Evolutionary conservation across 2,888 invertebrate species (phyloP).

Genomic region (Ellobium chinense): DNA sequence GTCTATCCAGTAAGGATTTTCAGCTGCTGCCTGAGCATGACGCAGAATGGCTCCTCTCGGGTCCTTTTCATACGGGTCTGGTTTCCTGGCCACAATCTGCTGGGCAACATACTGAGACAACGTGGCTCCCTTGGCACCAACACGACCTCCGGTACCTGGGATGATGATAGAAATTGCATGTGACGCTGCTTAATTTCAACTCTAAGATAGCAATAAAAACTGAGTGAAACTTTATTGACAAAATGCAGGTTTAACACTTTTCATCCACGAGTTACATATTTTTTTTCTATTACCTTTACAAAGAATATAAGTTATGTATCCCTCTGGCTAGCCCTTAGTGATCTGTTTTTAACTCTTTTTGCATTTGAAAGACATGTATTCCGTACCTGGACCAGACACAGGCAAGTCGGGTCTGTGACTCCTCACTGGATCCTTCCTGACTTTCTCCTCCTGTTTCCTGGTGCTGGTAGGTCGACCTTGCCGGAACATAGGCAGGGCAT

Average conservation of each 20-base stretch:
- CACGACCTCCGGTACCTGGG: conserved; percentile 89
- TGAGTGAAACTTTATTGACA: too few relatives aligned
- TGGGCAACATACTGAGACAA: conserved; percentile 97
- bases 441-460: conserved; percentile 94
- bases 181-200: too few relatives aligned
- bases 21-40: conserved; percentile 95
- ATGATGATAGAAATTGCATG: too few relatives aligned
- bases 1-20: conserved; percentile 93
- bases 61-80: conserved; percentile 84
- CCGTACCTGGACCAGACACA: conserved; percentile 81
- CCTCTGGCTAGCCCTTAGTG: too few relatives aligned
- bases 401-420: conserved; percentile 82
- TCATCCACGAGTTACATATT: too few relatives aligned
- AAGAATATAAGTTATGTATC: too few relatives aligned
- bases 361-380: too few relatives aligned
- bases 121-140: conserved; percentile 96
- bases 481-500: conserved; percentile 95
- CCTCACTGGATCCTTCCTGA: conserved; percentile 84
- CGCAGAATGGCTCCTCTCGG: conserved; percentile 96
- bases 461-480: conserved; percentile 89
- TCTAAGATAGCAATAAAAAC: too few relatives aligned
- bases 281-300: too few relatives aligned
- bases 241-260: too few relatives aligned
- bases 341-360: too few relatives aligned
- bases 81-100: conserved; percentile 92